These are phyloP conservation scores for Seira ritae DNA, from an alignment of 2,888 invertebrate genomes.

Conservation along the genomic window DNA sequence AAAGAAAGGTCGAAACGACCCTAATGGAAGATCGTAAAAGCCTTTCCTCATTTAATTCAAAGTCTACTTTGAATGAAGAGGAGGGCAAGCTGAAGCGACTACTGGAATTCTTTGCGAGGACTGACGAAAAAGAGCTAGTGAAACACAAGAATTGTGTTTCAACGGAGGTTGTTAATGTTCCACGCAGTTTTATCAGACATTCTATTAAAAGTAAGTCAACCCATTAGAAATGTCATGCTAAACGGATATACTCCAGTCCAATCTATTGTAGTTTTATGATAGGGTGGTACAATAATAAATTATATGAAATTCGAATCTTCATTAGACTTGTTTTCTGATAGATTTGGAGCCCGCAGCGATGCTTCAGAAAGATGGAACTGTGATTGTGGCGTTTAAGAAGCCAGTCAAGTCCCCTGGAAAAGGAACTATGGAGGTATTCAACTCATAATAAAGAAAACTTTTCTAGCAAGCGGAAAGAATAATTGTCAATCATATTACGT, in stretches of 20 bases:
- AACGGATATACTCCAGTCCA: too few species aligned
- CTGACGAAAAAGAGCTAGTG: neutral
- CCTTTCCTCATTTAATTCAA: too few species aligned
- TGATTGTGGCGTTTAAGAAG: constrained; percentile 22
- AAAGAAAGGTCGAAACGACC: too few species aligned
- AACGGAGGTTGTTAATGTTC: neutral
- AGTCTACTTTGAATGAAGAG: too few species aligned
- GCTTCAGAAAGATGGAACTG: constrained; percentile 3
- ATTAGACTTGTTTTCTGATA: constrained; percentile 17
- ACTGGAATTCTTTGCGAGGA: constrained; percentile 3
- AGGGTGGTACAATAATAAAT: neutral
- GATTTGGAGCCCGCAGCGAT: constrained; percentile 8
- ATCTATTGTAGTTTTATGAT: neutral
- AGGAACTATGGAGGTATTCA: neutral
- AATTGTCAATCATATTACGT: too few species aligned
- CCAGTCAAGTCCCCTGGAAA: neutral
- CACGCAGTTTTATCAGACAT: neutral
- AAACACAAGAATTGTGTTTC: constrained; percentile 5
- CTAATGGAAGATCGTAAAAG: too few species aligned
- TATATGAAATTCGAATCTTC: too few species aligned
- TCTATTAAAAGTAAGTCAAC: constrained; percentile 17
- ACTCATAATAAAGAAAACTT: neutral
- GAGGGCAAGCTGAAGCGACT: too few species aligned
- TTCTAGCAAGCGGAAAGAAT: too few species aligned
- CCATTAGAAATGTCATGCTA: too few species aligned